These are phyloP conservation scores for Eurois occulta DNA, from an alignment of 2,888 invertebrate genomes.

Conservation along the genomic window DNA sequence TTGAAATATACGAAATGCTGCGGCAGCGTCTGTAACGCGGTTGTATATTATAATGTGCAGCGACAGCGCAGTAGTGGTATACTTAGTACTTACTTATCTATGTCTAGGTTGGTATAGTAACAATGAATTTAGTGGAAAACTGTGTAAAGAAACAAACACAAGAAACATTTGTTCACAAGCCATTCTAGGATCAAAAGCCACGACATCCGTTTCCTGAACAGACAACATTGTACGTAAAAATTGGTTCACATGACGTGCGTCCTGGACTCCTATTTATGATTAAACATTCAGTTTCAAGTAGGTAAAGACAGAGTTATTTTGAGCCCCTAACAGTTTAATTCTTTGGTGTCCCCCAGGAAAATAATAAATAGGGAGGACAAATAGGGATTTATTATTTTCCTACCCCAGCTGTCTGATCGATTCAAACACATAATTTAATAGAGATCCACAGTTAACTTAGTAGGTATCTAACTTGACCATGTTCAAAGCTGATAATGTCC, in stretches of 20 bases:
- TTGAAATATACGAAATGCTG: not conserved
- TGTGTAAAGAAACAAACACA: not conserved
- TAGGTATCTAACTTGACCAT: conserved; percentile 59
- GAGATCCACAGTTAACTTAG: conserved; percentile 23
- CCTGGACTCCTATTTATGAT: not conserved
- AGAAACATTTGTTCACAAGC: conserved; percentile 7
- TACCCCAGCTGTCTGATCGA: not conserved
- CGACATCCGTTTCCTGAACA: conserved; percentile 10
- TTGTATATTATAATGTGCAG: not conserved
- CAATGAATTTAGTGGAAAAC: not conserved
- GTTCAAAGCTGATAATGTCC: conserved; percentile 57
- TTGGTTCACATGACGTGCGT: no score
- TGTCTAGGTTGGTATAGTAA: not conserved
- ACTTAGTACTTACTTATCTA: not conserved
- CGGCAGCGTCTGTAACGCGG: not conserved
- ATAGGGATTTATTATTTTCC: not conserved
- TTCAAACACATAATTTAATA: conserved; percentile 20
- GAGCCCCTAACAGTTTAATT: no score
- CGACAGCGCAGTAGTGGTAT: not conserved
- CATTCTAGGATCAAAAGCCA: not conserved
- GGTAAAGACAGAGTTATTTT: not conserved
- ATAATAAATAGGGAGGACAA: no score
- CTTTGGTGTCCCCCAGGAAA: not conserved
- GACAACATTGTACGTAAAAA: conserved; percentile 17
- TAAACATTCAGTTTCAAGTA: not conserved